These are phyloP conservation scores for Avahi laniger DNA, from an alignment of 2,797 vertebrate species.

Conservation along the genomic window DNA sequence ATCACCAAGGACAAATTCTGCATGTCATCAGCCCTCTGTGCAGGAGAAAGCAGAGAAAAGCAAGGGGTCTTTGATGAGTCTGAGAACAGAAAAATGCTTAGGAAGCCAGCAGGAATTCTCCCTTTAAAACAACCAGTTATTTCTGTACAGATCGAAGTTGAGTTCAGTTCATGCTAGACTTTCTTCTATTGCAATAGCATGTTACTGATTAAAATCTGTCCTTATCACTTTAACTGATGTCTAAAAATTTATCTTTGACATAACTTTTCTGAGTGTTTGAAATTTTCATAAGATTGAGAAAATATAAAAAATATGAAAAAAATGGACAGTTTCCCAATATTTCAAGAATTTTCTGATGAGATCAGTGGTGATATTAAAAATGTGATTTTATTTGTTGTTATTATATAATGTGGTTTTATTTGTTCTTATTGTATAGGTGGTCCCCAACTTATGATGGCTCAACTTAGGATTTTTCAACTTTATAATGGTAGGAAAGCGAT, in stretches of 20 bases:
- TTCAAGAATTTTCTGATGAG: neutral
- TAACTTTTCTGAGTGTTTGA: neutral
- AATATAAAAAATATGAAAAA: neutral
- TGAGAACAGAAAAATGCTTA: too few relatives aligned
- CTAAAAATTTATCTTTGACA: neutral
- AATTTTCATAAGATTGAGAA: neutral
- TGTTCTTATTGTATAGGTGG: neutral
- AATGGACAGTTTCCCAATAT: neutral
- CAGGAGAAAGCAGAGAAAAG: too few relatives aligned
- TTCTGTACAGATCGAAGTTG: neutral
- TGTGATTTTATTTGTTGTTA: neutral
- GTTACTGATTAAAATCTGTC: neutral
- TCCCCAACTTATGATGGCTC: neutral
- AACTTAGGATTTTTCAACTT: neutral
- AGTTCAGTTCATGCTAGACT: neutral
- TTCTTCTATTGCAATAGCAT: neutral
- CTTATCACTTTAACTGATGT: too few relatives aligned
- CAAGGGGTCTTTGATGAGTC: too few relatives aligned
- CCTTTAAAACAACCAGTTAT: too few relatives aligned
- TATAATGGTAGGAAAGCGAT: neutral
- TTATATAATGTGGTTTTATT: neutral
- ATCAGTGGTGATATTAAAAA: neutral
- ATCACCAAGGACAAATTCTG: too few relatives aligned
- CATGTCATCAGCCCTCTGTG: too few relatives aligned
- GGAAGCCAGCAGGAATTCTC: too few relatives aligned